phyloP scores from a whole-genome alignment of 2,888 invertebrate genomes.

The Cheilosia soror region DNA sequence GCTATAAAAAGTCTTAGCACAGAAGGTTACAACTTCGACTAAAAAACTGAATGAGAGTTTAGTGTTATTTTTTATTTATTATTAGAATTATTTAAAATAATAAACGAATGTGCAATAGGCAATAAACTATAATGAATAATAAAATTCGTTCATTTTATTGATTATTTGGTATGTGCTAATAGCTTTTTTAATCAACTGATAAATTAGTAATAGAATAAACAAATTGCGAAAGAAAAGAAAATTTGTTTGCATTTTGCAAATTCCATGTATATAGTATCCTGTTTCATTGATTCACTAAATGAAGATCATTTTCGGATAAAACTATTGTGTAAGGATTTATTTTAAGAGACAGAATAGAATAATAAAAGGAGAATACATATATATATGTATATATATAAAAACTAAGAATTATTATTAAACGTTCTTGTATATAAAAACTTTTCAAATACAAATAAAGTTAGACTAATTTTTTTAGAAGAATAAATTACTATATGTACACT shows the following conservation, averaged over 20 bases:
- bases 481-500: slow-evolving; percentile 40
- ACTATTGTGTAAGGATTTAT: slow-evolving; percentile 65
- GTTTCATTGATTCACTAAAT: slow-evolving; percentile 76
- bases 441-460: slow-evolving; percentile 76
- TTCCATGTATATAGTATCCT: slow-evolving; percentile 74
- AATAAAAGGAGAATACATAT: slow-evolving; percentile 45
- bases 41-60: slow-evolving; percentile 43
- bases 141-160: slow-evolving; percentile 70
- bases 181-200: slow-evolving; percentile 75
- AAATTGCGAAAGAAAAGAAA: slow-evolving; percentile 50
- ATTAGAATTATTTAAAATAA: slow-evolving; percentile 53
- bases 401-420: slow-evolving; percentile 71
- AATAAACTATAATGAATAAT: slow-evolving; percentile 72
- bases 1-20: slow-evolving; percentile 57
- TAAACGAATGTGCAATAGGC: slow-evolving; percentile 74
- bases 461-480: slow-evolving; percentile 76
- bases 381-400: slow-evolving; percentile 50
- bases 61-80: slow-evolving; percentile 42
- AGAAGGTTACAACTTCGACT: slow-evolving; percentile 53
- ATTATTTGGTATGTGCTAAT: slow-evolving; percentile 69
- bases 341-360: slow-evolving; percentile 47
- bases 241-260: slow-evolving; percentile 74
- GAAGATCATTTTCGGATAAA: slow-evolving; percentile 72
- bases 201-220: slow-evolving; percentile 63
- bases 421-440: slow-evolving; percentile 73